Conservation (phyloP, 2,888 invertebrate species). For the Euzetes globulus region DNA sequence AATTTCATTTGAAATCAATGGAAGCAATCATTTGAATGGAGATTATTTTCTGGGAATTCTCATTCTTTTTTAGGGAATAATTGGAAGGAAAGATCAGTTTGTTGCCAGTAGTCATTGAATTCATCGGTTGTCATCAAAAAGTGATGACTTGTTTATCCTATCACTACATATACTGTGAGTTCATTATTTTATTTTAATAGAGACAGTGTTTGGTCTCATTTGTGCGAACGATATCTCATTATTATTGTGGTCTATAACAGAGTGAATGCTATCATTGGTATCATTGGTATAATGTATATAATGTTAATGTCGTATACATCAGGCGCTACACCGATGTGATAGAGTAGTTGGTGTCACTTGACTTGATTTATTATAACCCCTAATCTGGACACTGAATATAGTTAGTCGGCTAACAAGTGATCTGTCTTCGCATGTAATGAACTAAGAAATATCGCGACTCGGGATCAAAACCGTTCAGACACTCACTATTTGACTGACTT, state of each 20-base stretch:
- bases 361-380: conserved; percentile 24
- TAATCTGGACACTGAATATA: conserved; percentile 25
- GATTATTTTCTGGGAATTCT: not conserved
- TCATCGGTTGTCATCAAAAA: not conserved
- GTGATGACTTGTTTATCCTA: conserved; percentile 5
- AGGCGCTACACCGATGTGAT: conserved; percentile 22
- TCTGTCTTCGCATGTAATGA: conserved; percentile 24
- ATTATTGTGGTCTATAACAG: conserved; percentile 8
- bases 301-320: conserved; percentile 5
- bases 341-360: conserved; percentile 28
- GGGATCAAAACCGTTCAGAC: conserved; percentile 10
- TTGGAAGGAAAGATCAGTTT: not conserved
- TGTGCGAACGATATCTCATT: conserved; percentile 10
- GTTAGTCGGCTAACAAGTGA: conserved; percentile 20
- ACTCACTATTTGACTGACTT: not conserved
- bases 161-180: not conserved
- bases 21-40: not conserved
- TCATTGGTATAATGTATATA: conserved; percentile 8
- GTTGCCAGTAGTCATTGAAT: not conserved
- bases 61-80: not conserved
- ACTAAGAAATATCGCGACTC: conserved; percentile 19
- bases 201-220: conserved; percentile 2
- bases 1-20: not conserved
- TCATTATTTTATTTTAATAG: conserved; percentile 16
- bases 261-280: not conserved